Conservation (phyloP, 2,113 vertebrate species). For the Hydrolagus affinis region DNA sequence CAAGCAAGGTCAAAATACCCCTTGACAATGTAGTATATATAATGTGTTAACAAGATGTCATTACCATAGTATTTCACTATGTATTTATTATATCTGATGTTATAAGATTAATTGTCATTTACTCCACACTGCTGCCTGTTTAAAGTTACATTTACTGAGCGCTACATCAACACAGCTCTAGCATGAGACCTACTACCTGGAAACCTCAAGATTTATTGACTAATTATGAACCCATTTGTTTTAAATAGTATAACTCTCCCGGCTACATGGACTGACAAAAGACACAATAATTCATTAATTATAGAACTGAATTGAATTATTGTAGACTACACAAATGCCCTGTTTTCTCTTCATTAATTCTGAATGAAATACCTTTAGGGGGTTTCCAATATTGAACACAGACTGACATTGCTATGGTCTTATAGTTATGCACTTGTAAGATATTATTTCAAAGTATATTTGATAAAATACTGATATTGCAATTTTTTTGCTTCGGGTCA, state of each 20-base stretch:
- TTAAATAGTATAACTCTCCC: background rate
- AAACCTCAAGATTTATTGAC: conserved; percentile 14
- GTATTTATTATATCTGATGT: background rate
- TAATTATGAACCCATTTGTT: conserved; percentile 10
- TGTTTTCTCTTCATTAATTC: conserved; percentile 6
- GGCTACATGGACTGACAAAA: conserved; percentile 12
- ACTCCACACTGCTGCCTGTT: background rate
- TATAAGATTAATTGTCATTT: background rate
- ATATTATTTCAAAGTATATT: too few relatives aligned
- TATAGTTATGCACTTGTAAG: too few relatives aligned
- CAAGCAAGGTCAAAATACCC: too few relatives aligned
- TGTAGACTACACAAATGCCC: too few relatives aligned
- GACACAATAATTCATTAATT: background rate
- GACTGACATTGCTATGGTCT: background rate
- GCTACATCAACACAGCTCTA: too few relatives aligned
- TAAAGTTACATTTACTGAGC: background rate
- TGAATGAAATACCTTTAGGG: background rate
- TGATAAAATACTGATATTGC: too few relatives aligned
- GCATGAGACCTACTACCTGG: background rate
- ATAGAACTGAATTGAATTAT: too few relatives aligned
- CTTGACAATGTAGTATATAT: conserved; percentile 15
- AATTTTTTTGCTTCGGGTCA: too few relatives aligned
- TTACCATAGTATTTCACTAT: background rate
- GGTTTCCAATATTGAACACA: background rate
- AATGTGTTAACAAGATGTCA: background rate